A percentile compares a stretch with the other conserved stretches of the same genome.
phyloP scores from a whole-genome alignment of 2,888 invertebrate species.

The Artemia sinica region DNA sequence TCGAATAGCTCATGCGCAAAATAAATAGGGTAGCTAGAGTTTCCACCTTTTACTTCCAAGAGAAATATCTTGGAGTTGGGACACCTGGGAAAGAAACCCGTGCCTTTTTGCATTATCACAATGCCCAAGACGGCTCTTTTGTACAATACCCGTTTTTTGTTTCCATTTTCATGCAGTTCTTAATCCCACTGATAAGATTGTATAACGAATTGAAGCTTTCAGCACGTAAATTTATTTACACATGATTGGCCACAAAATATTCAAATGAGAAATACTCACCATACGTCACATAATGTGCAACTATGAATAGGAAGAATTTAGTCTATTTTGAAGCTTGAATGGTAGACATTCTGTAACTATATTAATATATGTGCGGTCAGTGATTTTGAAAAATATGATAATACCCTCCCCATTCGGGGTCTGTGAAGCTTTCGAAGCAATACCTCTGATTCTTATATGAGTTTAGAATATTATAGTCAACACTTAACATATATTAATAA shows the following conservation, averaged over 20 bases:
- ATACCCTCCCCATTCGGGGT: too few species aligned
- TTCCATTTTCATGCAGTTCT: neutral
- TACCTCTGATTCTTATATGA: too few species aligned
- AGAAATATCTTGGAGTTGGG: neutral
- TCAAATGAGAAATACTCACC: neutral
- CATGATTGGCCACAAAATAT: slow-evolving; percentile 9
- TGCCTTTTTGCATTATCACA: neutral
- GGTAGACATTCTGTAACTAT: neutral
- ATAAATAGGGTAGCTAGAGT: neutral
- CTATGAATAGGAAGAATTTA: neutral
- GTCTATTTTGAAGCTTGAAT: neutral
- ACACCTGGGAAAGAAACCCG: neutral
- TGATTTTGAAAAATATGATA: too few species aligned
- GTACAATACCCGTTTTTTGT: neutral
- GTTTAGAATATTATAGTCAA: too few species aligned
- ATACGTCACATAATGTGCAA: neutral
- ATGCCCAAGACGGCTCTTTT: neutral
- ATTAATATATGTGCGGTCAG: too few species aligned
- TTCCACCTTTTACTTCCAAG: neutral
- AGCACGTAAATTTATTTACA: slow-evolving; percentile 6
- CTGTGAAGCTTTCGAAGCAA: too few species aligned
- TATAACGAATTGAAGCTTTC: neutral
- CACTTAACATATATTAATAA: too few species aligned
- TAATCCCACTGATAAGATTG: slow-evolving; percentile 3
- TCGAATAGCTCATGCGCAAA: slow-evolving; percentile 13